Evolutionary conservation across 2,797 vertebrate species (phyloP).

Genomic region (Acrossocheilus wenchowensis): DNA sequence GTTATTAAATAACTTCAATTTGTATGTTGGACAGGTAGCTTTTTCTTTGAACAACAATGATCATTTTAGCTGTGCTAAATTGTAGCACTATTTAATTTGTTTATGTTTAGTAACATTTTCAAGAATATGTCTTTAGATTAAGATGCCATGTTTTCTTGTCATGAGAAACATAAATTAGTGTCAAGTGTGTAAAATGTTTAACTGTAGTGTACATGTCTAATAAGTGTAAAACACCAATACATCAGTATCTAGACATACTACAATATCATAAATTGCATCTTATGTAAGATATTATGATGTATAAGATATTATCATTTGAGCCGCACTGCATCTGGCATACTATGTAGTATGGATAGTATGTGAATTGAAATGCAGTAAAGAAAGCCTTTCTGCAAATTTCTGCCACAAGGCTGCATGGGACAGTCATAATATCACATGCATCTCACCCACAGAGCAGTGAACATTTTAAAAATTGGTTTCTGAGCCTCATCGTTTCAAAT

Average conservation of each 20-base stretch:
- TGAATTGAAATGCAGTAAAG: neutral
- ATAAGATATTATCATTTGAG: neutral
- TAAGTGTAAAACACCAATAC: neutral
- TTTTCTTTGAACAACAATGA: no score
- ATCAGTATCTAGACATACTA: neutral
- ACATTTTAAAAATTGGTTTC: conserved; percentile 32
- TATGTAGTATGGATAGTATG: neutral
- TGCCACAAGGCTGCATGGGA: neutral
- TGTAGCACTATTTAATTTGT: neutral
- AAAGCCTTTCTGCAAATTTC: neutral
- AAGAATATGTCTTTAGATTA: no score
- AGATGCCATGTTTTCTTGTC: neutral
- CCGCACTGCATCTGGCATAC: neutral
- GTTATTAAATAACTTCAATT: neutral
- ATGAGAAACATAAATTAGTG: neutral
- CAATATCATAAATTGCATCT: neutral
- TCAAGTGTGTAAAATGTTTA: neutral
- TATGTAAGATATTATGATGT: neutral
- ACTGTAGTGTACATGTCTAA: neutral
- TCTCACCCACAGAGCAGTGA: conserved; percentile 25
- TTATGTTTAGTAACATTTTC: neutral
- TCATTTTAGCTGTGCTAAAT: neutral
- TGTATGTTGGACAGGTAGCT: neutral
- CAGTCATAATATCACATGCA: conserved; percentile 35
- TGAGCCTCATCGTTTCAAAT: conserved; percentile 34